Conservation (phyloP, 2,797 vertebrate genomes). For the Diplodus puntazzo region DNA sequence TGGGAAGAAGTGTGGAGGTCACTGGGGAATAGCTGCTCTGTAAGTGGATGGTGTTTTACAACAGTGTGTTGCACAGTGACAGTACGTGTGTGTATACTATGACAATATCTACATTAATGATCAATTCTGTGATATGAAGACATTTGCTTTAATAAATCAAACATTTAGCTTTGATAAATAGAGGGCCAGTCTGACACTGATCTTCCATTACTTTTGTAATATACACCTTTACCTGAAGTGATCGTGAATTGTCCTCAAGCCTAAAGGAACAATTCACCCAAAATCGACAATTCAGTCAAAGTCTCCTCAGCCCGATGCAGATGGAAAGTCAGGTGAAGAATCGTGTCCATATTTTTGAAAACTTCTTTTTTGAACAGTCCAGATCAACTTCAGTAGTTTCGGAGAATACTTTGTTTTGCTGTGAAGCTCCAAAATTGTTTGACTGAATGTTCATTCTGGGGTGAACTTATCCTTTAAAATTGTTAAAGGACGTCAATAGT, state of each 20-base stretch:
- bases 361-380: too few species aligned
- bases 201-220: too few species aligned
- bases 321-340: too few species aligned
- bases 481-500: neutral
- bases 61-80: neutral
- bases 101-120: neutral
- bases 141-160: neutral
- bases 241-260: neutral
- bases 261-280: neutral
- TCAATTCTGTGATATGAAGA: neutral
- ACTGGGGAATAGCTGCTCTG: constrained; percentile 89
- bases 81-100: too few species aligned
- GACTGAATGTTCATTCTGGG: too few species aligned
- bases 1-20: constrained; percentile 87
- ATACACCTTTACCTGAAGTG: too few species aligned
- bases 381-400: too few species aligned
- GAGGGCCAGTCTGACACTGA: neutral
- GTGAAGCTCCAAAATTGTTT: too few species aligned
- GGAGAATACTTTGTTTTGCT: too few species aligned
- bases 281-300: too few species aligned
- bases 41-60: constrained; percentile 69
- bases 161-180: neutral
- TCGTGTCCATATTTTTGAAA: too few species aligned
- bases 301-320: too few species aligned
- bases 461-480: neutral